Evolutionary conservation across 1,140 invertebrate genomes (phyloP).

Genomic region (Eciton burchellii): DNA sequence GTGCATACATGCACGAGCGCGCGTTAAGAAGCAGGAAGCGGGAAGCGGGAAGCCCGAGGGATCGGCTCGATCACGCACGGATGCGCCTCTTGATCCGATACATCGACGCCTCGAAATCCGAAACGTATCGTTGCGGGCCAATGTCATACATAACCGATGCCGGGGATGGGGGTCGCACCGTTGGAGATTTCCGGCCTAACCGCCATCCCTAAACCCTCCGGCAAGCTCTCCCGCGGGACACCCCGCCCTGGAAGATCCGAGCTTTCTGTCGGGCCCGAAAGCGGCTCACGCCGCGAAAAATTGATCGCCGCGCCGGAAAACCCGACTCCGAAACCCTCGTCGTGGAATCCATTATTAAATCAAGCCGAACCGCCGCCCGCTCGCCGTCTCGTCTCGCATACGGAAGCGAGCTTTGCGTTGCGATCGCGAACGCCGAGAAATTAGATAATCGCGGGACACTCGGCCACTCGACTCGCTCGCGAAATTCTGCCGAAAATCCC

Average conservation of each 20-base stretch:
- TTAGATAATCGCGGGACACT: no score
- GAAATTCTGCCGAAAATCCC: no score
- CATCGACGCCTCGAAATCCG: conserved; percentile 65
- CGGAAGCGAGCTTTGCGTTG: no score
- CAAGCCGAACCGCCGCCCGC: neutral
- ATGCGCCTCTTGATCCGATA: conserved; percentile 66
- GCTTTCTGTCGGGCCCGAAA: conserved; percentile 42
- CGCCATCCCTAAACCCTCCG: conserved; percentile 15
- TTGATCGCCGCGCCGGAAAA: conserved; percentile 25
- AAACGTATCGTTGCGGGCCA: conserved; percentile 70
- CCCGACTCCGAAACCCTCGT: neutral
- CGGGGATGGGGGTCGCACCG: conserved; percentile 50
- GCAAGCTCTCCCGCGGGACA: conserved; percentile 35
- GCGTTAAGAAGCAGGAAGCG: neutral
- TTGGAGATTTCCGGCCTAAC: conserved; percentile 50
- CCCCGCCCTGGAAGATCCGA: neutral
- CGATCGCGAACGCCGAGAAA: no score
- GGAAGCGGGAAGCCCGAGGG: conserved; percentile 37
- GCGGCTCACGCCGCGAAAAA: conserved; percentile 13
- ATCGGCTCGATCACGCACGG: conserved; percentile 71
- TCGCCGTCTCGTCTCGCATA: neutral
- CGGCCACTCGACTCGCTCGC: no score
- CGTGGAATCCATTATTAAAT: conserved; percentile 30
- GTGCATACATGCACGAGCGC: conserved; percentile 30
- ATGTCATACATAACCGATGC: conserved; percentile 77